Evolutionary conservation across 2,888 invertebrate genomes (phyloP), one percentile per base, ranked within the genome.

Genomic region (Leptinotarsa rubiginosa): DNA sequence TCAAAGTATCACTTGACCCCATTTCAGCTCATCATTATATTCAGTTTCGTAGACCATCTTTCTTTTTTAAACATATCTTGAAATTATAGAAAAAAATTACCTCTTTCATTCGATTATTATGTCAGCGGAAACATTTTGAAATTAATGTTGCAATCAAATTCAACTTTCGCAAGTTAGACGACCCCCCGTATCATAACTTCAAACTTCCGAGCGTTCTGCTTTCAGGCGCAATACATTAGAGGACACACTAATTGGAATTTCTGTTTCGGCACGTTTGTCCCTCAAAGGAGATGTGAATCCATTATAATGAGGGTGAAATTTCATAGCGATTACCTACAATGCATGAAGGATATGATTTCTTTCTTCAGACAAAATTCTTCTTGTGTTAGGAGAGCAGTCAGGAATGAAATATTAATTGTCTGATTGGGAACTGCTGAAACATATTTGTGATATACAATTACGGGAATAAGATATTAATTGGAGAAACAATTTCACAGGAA

Each of bases 251-350:
- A 68, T 68, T 68, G 41, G 31, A 41, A 25, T 20, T 25, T 68
- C 18, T 20, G 15, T 54, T 31, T n/a, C 41, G 18, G 54, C 54
- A 54, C 54, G 67, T 31, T 52, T 3, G 49, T 18, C 2, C 10
- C 20, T 54, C 68, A 54, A 68, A 68, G 68, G 54, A 41, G 25
- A 52, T 1, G 18, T 68, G 41, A 54, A 25, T 22, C 16, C 22
- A 41, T 18, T 13, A n/a, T 68, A 68, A 68, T 68, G 68, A 68
- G 68, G 54, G 12, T 52, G 54, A 54, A 68, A 52, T 68, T 68
- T 68, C 54, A 18, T 18, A 54, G 20, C 67, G 52, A 68, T 54
- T 68, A 68, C 18, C 52, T 31, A n/a, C 68, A 56, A 22, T 12
- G 54, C 15, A n/a, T 68, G 10, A 4, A 54, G 13, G 41, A 22